phyloP scores from a whole-genome alignment of 2,797 vertebrate species.

The Intellagama lesueurii region DNA sequence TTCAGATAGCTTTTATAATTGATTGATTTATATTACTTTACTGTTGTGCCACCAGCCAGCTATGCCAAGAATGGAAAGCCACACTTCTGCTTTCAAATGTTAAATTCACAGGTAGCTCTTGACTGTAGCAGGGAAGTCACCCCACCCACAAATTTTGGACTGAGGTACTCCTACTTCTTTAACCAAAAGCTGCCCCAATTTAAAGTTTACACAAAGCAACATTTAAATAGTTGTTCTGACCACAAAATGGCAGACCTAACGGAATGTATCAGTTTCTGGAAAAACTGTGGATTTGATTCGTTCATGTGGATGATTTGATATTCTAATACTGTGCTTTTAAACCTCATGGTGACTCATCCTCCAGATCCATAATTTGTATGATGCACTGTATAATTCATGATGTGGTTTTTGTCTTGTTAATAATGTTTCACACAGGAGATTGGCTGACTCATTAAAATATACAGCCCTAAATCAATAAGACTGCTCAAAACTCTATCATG shows the following conservation, averaged over 20 bases:
- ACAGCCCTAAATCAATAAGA: slow-evolving; percentile 47
- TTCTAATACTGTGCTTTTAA: slow-evolving; percentile 39
- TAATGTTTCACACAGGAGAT: background rate
- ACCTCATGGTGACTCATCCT: slow-evolving; percentile 52
- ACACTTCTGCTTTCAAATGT: slow-evolving; percentile 18
- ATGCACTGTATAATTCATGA: slow-evolving; percentile 43
- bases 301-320: slow-evolving; percentile 45
- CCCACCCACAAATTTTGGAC: no score
- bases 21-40: slow-evolving; percentile 16
- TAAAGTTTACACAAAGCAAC: slow-evolving; percentile 1
- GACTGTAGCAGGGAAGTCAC: no score
- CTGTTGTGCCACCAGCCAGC: background rate
- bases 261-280: slow-evolving; percentile 28
- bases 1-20: background rate
- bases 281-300: slow-evolving; percentile 52
- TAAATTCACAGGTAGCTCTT: background rate
- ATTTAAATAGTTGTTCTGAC: slow-evolving; percentile 48
- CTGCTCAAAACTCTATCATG: background rate
- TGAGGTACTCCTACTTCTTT: no score
- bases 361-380: slow-evolving; percentile 56
- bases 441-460: slow-evolving; percentile 43
- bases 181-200: no score
- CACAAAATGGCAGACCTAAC: slow-evolving; percentile 42
- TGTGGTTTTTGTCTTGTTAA: slow-evolving; percentile 39
- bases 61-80: slow-evolving; percentile 26